Percentiles rank a stretch among this genome's conserved stretches.
Evolutionary conservation across 1,140 invertebrate genomes (phyloP).

Genomic region (Drosophila subobscura): DNA sequence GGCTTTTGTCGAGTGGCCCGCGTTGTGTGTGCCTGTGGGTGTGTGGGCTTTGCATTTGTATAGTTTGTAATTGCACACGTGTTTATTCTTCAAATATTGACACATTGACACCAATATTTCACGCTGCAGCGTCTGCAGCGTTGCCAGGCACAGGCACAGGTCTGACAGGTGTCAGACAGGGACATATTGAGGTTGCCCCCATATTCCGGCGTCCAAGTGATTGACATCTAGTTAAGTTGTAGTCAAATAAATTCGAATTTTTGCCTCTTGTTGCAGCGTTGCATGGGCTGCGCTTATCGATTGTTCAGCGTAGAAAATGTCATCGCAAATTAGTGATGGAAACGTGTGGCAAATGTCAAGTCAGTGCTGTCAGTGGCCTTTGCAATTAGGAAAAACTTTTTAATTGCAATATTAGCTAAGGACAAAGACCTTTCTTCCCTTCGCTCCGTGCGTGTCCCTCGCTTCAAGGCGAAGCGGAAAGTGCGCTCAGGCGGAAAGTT

Average conservation of each 20-base stretch:
- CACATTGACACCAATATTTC: slow-evolving; percentile 77
- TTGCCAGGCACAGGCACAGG: slow-evolving; percentile 7
- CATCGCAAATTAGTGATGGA: background rate
- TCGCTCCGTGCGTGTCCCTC: background rate
- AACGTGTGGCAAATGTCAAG: too few relatives aligned
- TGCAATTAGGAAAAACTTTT: slow-evolving; percentile 75
- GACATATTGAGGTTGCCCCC: slow-evolving; percentile 62
- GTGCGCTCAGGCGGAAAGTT: slow-evolving; percentile 57
- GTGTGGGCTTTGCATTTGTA: slow-evolving; percentile 39
- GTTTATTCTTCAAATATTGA: slow-evolving; percentile 76
- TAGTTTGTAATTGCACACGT: slow-evolving; percentile 77
- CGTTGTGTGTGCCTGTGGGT: background rate
- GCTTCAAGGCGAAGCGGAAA: slow-evolving; percentile 29
- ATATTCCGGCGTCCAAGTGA: slow-evolving; percentile 37
- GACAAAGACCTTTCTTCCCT: slow-evolving; percentile 31
- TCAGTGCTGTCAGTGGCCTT: slow-evolving; percentile 42
- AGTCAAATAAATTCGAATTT: slow-evolving; percentile 16
- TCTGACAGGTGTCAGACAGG: slow-evolving; percentile 43
- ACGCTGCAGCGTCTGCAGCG: slow-evolving; percentile 38
- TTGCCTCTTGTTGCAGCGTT: background rate
- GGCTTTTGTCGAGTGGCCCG: slow-evolving; percentile 47
- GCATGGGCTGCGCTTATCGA: background rate
- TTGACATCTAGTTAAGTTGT: slow-evolving; percentile 60
- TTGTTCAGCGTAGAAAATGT: background rate
- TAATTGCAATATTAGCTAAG: slow-evolving; percentile 75